Conservation (phyloP, 2,113 vertebrate species). For the Axis porcinus region DNA sequence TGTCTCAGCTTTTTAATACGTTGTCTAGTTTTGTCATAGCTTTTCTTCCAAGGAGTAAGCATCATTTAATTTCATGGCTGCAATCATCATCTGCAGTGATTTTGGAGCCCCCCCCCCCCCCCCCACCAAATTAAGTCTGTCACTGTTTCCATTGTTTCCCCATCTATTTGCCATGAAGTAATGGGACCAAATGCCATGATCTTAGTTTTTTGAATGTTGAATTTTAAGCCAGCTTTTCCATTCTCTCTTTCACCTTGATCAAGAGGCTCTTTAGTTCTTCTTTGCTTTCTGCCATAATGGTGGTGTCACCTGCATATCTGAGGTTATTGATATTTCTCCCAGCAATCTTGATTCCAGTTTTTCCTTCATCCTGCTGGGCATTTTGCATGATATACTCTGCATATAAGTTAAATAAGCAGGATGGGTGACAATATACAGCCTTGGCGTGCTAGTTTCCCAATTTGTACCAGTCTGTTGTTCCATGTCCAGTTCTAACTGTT, state of each 20-base stretch:
- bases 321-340: neutral
- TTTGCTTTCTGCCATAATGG: neutral
- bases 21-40: neutral
- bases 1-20: neutral
- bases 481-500: neutral
- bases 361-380: neutral
- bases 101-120: neutral
- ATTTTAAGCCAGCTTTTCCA: neutral
- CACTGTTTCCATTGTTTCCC: neutral
- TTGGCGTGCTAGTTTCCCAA: neutral
- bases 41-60: neutral
- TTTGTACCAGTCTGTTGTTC: neutral
- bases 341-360: neutral
- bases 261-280: neutral
- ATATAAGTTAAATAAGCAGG: neutral
- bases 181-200: neutral
- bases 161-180: neutral
- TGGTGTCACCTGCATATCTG: neutral
- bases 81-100: neutral
- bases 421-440: neutral
- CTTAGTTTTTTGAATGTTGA: neutral
- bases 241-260: neutral
- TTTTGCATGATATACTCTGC: neutral
- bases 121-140: neutral
- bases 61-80: neutral